Evolutionary conservation across 2,888 invertebrate genomes (phyloP).

Genomic region (Aromia moschata): DNA sequence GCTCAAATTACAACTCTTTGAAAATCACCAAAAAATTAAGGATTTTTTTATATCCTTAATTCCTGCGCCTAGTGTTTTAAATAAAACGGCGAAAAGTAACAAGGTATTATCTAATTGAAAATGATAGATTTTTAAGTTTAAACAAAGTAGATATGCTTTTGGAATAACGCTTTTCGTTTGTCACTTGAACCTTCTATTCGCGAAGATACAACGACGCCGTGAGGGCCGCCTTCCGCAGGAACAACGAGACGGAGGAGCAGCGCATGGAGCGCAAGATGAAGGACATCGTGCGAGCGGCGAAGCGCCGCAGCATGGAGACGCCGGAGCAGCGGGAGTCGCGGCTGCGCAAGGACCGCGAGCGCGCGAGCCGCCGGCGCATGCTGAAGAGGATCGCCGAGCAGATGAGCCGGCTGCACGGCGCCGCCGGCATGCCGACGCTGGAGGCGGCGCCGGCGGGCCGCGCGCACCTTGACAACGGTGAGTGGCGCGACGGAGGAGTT

Average conservation of each 20-base stretch:
- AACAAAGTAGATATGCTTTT: background rate
- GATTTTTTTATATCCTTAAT: too few species aligned
- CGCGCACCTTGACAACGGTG: conserved; percentile 7
- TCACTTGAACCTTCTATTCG: background rate
- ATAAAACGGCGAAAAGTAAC: too few species aligned
- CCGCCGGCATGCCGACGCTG: background rate
- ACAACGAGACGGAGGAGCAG: conserved; percentile 27
- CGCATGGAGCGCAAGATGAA: conserved; percentile 21
- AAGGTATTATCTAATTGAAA: too few species aligned
- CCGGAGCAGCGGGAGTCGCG: conserved; percentile 19
- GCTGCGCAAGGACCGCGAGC: conserved; percentile 22
- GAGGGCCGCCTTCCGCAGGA: conserved; percentile 23
- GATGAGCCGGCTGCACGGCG: conserved; percentile 1
- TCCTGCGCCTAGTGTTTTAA: too few species aligned
- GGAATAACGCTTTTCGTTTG: background rate
- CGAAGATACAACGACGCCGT: conserved; percentile 28
- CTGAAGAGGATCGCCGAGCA: conserved; percentile 22
- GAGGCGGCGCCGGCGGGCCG: background rate
- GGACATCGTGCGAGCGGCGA: conserved; percentile 20
- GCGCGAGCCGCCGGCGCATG: conserved; percentile 17
- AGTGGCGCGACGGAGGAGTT: too few species aligned
- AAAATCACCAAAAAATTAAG: too few species aligned
- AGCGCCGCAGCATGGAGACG: conserved; percentile 25
- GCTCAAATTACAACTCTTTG: too few species aligned
- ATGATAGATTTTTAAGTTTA: too few species aligned